Evolutionary conservation across 2,797 vertebrate species (phyloP).

Genomic region (Cynopterus sphinx): DNA sequence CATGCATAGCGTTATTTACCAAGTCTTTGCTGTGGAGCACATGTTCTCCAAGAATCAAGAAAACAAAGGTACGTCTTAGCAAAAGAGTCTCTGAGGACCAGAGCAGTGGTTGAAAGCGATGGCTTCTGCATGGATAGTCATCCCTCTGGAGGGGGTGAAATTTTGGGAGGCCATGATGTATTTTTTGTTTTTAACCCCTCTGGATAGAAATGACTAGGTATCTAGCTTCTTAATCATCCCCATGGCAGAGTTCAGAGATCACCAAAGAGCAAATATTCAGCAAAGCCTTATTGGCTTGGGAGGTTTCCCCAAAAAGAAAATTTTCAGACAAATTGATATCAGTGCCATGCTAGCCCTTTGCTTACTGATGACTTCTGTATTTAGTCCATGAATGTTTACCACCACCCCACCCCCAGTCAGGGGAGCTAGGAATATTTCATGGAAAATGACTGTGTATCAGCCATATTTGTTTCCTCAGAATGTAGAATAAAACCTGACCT

Average conservation of each 20-base stretch:
- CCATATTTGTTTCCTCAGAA: background rate
- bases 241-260: background rate
- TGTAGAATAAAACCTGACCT: background rate
- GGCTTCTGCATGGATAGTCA: background rate
- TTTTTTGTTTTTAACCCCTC: background rate
- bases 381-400: background rate
- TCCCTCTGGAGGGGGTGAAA: background rate
- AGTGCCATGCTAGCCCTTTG: background rate
- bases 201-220: conserved; percentile 27
- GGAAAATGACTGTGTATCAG: fast-evolving
- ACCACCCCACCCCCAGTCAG: too few relatives aligned
- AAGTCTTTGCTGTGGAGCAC: background rate
- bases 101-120: background rate
- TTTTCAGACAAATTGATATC: background rate
- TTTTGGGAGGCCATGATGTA: background rate
- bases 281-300: background rate
- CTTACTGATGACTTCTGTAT: background rate
- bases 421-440: fast-evolving
- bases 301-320: background rate
- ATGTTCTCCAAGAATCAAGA: background rate
- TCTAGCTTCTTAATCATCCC: background rate
- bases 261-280: background rate
- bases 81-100: background rate
- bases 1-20: background rate
- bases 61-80: background rate